Evolutionary conservation across 2,113 vertebrate species (phyloP).

Genomic region (Clarias magur): DNA sequence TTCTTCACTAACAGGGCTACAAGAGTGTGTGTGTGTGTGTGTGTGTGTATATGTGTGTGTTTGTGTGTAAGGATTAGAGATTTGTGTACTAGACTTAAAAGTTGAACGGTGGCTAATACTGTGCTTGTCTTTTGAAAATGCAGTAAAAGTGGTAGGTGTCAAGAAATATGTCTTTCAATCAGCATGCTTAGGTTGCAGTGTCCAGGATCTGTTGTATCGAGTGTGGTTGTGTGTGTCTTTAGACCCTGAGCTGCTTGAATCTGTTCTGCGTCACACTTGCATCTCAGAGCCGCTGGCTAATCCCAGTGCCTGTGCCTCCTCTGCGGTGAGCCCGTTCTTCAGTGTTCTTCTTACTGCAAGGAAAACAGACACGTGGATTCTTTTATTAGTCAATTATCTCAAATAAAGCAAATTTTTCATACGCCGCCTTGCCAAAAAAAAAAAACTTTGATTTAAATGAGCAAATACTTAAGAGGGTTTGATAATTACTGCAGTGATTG

Average conservation of each 20-base stretch:
- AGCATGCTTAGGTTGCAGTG: constrained; percentile 25
- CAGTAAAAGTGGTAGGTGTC: constrained; percentile 18
- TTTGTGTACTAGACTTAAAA: background rate
- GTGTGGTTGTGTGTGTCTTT: constrained; percentile 50
- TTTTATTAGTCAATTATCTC: background rate
- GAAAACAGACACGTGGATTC: background rate
- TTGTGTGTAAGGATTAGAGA: background rate
- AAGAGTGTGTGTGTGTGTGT: background rate
- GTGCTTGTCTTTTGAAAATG: constrained; percentile 52
- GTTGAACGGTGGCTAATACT: constrained; percentile 18
- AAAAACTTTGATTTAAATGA: no score
- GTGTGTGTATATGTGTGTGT: background rate
- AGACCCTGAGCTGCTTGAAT: constrained; percentile 34
- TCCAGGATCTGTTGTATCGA: constrained; percentile 8
- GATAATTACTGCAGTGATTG: no score
- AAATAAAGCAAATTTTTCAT: background rate
- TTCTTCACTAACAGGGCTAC: constrained; percentile 15
- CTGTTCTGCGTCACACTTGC: constrained; percentile 82
- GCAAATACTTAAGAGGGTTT: no score
- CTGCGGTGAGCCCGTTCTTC: constrained; percentile 89
- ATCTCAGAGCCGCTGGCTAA: constrained; percentile 88
- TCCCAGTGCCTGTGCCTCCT: constrained; percentile 92
- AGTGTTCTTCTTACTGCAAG: constrained; percentile 89
- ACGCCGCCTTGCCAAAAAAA: no score
- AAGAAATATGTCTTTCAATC: constrained; percentile 13